phyloP scores from a whole-genome alignment of 2,888 invertebrate genomes.

The Catocala fraxini region DNA sequence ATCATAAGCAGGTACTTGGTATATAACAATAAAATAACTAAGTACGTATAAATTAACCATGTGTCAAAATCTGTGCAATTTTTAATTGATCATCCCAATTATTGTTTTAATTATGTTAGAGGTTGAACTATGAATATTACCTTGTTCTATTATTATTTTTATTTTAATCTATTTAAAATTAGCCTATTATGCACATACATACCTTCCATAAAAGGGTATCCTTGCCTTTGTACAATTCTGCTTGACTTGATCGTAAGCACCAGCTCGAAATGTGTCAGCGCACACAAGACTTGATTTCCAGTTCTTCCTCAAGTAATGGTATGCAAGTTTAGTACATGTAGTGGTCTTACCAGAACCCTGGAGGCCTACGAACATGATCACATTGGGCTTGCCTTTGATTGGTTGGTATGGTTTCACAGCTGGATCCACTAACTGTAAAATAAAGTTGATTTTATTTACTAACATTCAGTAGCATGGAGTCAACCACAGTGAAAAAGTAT shows the following conservation, averaged over 20 bases:
- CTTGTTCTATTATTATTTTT: neutral
- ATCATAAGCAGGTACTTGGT: too few species aligned
- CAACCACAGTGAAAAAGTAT: too few species aligned
- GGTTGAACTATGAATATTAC: too few species aligned
- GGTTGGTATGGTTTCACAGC: slow-evolving; percentile 99
- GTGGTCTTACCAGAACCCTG: slow-evolving; percentile 99
- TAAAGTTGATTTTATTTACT: neutral
- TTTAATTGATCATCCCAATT: too few species aligned
- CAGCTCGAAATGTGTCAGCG: slow-evolving; percentile 99
- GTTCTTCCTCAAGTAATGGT: slow-evolving; percentile 99
- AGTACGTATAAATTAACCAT: too few species aligned
- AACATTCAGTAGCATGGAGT: too few species aligned
- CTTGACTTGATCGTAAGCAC: slow-evolving; percentile 99
- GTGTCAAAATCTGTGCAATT: too few species aligned
- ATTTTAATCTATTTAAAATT: neutral
- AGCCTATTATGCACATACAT: slow-evolving; percentile 28
- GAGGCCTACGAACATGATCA: slow-evolving; percentile 99
- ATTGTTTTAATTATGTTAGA: too few species aligned
- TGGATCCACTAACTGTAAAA: slow-evolving; percentile 95
- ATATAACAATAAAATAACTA: too few species aligned
- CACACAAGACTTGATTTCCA: slow-evolving; percentile 99
- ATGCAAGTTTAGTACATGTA: slow-evolving; percentile 99
- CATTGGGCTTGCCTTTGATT: slow-evolving; percentile 96
- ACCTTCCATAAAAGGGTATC: slow-evolving; percentile 99
- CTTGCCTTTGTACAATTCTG: slow-evolving; percentile 99